phyloP scores from a whole-genome alignment of 1,140 invertebrate species.

The Penaeus vannamei region DNA sequence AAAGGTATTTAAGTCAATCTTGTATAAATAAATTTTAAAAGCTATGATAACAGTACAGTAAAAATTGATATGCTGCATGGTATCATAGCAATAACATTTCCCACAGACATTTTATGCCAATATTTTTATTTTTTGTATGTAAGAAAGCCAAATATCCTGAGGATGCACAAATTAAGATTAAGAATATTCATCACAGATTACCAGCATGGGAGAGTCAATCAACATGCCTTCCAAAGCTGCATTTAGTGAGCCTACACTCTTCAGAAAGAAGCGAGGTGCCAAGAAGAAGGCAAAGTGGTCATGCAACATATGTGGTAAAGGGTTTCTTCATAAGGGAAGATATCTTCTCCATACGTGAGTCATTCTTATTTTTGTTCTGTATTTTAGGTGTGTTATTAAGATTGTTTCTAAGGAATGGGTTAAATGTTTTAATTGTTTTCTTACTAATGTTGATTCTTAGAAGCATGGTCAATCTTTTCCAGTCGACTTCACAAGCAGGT shows the following conservation, averaged over 20 bases:
- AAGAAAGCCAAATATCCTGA: too few species aligned
- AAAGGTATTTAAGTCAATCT: too few species aligned
- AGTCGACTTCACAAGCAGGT: constrained; percentile 60
- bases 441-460: not conserved
- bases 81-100: too few species aligned
- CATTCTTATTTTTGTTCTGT: not conserved
- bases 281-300: constrained; percentile 62
- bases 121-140: too few species aligned
- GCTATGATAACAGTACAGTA: too few species aligned
- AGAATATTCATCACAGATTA: constrained; percentile 31
- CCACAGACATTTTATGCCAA: too few species aligned
- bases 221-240: constrained; percentile 48
- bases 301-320: constrained; percentile 65
- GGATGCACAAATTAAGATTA: too few species aligned
- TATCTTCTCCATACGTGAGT: constrained; percentile 65
- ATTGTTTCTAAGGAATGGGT: too few species aligned
- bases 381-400: not conserved
- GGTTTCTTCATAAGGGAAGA: constrained; percentile 63
- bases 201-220: constrained; percentile 46
- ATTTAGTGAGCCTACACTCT: constrained; percentile 59
- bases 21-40: too few species aligned
- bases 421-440: not conserved
- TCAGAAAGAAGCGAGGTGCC: constrained; percentile 56
- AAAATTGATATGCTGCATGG: too few species aligned
- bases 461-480: not conserved